Evolutionary conservation across 2,888 invertebrate genomes (phyloP).

Genomic region (Arctia plantaginis): DNA sequence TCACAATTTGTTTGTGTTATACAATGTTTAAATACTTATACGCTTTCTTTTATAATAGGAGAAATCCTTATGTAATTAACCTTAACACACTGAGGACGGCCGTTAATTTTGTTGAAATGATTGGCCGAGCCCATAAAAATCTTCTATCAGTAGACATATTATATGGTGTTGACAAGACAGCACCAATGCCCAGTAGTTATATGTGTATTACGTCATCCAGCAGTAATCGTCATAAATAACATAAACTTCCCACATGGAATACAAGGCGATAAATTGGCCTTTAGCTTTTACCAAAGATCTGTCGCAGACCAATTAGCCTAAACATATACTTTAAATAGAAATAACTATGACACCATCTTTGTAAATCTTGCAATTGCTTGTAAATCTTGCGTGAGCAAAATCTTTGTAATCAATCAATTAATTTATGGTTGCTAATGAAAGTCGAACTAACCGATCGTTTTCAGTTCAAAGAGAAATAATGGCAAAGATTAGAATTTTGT

Average conservation of each 20-base stretch:
- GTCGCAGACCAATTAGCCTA: constrained; percentile 14
- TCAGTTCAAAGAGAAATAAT: not conserved
- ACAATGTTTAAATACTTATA: not conserved
- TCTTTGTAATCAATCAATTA: constrained; percentile 1
- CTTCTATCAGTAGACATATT: not conserved
- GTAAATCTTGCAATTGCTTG: too few species aligned
- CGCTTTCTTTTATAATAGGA: not conserved
- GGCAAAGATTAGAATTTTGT: too few species aligned
- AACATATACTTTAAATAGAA: constrained; percentile 13
- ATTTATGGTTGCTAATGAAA: not conserved
- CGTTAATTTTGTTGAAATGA: not conserved
- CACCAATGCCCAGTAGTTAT: constrained; percentile 1
- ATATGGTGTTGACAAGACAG: not conserved
- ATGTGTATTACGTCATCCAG: constrained; percentile 11
- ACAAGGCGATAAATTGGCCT: constrained; percentile 19
- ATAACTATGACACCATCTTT: constrained; percentile 15
- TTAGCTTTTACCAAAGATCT: constrained; percentile 19
- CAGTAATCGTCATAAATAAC: not conserved
- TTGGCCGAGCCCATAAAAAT: not conserved
- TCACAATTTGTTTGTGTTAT: not conserved
- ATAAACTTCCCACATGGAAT: constrained; percentile 64
- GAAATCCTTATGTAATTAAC: not conserved
- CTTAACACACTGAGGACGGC: not conserved
- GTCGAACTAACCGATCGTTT: not conserved
- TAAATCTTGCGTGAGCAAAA: too few species aligned